Evolutionary conservation across 2,888 invertebrate species (phyloP).

Genomic region (Dryocosmus kuriphilus): DNA sequence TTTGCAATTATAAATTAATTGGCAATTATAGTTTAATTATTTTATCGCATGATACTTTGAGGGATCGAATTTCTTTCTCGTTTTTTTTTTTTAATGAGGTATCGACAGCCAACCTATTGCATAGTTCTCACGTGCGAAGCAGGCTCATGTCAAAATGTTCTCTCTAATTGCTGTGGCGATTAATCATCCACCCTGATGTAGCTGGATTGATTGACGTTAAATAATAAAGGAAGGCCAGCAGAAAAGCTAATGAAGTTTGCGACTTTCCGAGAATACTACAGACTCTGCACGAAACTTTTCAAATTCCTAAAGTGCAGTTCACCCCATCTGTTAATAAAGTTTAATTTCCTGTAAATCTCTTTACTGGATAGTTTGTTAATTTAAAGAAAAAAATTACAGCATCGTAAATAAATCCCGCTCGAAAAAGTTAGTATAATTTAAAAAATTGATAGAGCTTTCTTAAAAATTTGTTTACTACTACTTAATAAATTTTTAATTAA

Average conservation of each 20-base stretch:
- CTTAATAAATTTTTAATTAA: too few species aligned
- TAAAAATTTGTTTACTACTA: too few species aligned
- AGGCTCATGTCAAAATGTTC: slow-evolving; percentile 36
- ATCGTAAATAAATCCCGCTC: neutral
- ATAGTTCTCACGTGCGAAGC: slow-evolving; percentile 32
- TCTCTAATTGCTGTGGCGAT: slow-evolving; percentile 33
- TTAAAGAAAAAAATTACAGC: neutral
- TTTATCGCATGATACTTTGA: neutral
- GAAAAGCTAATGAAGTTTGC: slow-evolving; percentile 10
- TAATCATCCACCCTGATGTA: slow-evolving; percentile 33
- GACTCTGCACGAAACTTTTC: slow-evolving; percentile 19
- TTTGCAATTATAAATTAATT: neutral
- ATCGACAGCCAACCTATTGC: slow-evolving; percentile 6
- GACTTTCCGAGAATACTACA: neutral
- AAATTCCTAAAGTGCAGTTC: slow-evolving; percentile 12
- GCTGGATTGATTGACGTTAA: slow-evolving; percentile 37
- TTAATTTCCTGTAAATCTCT: neutral
- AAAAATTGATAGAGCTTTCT: too few species aligned
- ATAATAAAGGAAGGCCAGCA: slow-evolving; percentile 21
- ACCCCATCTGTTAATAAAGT: neutral
- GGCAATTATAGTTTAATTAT: neutral
- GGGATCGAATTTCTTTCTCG: neutral
- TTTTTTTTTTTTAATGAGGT: slow-evolving; percentile 14
- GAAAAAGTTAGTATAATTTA: neutral
- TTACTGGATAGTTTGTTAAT: too few species aligned